Conservation (phyloP, 2,113 vertebrate genomes). For the Pollimyrus isidori region DNA sequence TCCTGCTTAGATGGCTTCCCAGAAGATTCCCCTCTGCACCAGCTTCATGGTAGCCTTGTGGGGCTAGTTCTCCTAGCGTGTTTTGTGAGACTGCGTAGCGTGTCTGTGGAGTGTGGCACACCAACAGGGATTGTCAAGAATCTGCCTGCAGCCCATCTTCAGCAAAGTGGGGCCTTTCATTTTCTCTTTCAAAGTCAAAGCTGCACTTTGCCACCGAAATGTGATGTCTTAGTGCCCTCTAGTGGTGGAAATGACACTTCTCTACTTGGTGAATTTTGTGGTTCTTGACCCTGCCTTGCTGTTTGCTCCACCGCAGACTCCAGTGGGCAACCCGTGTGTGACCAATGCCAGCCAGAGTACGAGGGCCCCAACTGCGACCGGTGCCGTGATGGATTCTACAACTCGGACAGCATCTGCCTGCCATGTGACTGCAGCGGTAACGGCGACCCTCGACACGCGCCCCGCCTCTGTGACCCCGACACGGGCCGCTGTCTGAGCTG, state of each 20-base stretch:
- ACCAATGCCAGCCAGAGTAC: constrained; percentile 67
- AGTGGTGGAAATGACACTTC: neutral
- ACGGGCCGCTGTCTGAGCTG: constrained; percentile 76
- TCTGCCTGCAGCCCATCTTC: neutral
- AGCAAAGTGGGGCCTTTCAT: neutral
- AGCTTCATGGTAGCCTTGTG: neutral
- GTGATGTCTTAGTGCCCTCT: neutral
- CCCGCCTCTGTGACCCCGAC: constrained; percentile 66
- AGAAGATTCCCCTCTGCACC: neutral
- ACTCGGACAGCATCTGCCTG: constrained; percentile 64
- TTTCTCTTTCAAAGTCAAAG: neutral
- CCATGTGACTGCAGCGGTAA: constrained; percentile 78
- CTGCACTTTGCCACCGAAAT: neutral
- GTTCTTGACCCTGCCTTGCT: neutral
- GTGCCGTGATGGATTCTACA: constrained; percentile 74
- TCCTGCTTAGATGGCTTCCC: neutral
- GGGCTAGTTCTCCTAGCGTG: neutral
- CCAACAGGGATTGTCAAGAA: neutral
- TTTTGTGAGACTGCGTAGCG: neutral
- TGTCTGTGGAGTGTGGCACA: neutral
- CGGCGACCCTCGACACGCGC: constrained; percentile 56
- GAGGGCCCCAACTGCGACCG: constrained; percentile 63
- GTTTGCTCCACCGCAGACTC: constrained; percentile 49
- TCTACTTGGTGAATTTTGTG: neutral
- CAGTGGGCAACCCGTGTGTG: constrained; percentile 58